phyloP scores from a whole-genome alignment of 2,797 vertebrate genomes.

The Spinibarbus caldwelli region DNA sequence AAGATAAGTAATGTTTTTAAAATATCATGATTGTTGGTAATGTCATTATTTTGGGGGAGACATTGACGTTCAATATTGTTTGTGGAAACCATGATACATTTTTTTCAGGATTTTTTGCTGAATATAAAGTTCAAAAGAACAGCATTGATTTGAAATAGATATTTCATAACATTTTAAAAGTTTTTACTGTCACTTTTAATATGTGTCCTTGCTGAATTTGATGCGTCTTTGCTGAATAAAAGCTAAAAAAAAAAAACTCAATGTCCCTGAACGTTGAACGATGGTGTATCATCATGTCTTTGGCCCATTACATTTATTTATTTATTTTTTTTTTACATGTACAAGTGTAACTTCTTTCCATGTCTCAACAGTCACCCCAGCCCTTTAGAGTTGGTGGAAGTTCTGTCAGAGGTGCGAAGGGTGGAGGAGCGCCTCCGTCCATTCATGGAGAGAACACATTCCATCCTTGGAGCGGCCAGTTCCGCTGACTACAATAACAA shows the following conservation, averaged over 20 bases:
- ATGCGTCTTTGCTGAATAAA: background rate
- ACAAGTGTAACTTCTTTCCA: background rate
- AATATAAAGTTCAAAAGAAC: background rate
- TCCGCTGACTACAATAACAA: conserved; percentile 87
- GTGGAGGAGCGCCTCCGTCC: conserved; percentile 88
- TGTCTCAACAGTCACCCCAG: conserved; percentile 81
- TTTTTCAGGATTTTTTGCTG: background rate
- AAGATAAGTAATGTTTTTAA: background rate
- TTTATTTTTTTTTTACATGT: background rate
- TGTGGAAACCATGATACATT: background rate
- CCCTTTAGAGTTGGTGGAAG: conserved; percentile 85
- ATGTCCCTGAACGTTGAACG: background rate
- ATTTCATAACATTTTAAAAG: background rate
- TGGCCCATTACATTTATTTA: background rate
- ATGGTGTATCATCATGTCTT: background rate
- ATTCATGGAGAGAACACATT: conserved; percentile 88
- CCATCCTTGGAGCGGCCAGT: conserved; percentile 85
- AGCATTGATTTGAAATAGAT: background rate
- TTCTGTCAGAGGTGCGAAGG: conserved; percentile 85
- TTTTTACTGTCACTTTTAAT: background rate
- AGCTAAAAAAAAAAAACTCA: background rate
- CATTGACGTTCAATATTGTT: background rate
- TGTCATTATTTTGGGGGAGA: background rate
- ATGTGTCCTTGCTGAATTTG: background rate
- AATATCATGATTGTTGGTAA: background rate